Percentiles rank a stretch among this genome's conserved stretches.
Evolutionary conservation across 2,888 invertebrate species (phyloP).

Genomic region (Agelastica alni): DNA sequence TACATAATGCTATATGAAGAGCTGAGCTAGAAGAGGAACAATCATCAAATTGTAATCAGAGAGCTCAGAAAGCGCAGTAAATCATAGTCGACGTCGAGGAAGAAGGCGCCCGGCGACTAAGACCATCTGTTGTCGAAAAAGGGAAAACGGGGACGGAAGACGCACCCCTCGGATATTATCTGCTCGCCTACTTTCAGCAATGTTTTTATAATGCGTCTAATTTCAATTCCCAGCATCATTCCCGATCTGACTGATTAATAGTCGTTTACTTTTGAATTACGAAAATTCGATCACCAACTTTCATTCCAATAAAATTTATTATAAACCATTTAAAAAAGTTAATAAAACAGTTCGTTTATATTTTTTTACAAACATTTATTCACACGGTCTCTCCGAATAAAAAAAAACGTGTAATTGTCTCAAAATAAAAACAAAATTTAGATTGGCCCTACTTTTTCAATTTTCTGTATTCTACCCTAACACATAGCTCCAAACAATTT

Average conservation of each 20-base stretch:
- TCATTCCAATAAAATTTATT: no score
- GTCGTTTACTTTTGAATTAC: no score
- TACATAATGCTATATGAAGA: conserved; percentile 51
- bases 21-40: conserved; percentile 51
- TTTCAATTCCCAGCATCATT: conserved; percentile 21
- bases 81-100: conserved; percentile 47
- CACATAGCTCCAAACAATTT: no score
- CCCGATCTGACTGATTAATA: conserved; percentile 22
- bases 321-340: no score
- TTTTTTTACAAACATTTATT: no score
- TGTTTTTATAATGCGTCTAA: conserved; percentile 33
- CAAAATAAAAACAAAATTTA: no score
- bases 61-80: conserved; percentile 55
- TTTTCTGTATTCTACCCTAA: no score
- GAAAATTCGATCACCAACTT: no score
- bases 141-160: conserved; percentile 33
- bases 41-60: conserved; percentile 59
- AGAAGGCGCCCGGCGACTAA: conserved; percentile 38
- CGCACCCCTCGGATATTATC: conserved; percentile 44
- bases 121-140: conserved; percentile 50
- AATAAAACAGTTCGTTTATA: no score
- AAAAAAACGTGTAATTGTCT: no score
- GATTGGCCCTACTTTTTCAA: no score
- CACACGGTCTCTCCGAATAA: no score
- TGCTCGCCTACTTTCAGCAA: conserved; percentile 38